Evolutionary conservation across 2,113 vertebrate species (phyloP), one percentile per base, ranked within the genome.

Genomic region (Rhea pennata): DNA sequence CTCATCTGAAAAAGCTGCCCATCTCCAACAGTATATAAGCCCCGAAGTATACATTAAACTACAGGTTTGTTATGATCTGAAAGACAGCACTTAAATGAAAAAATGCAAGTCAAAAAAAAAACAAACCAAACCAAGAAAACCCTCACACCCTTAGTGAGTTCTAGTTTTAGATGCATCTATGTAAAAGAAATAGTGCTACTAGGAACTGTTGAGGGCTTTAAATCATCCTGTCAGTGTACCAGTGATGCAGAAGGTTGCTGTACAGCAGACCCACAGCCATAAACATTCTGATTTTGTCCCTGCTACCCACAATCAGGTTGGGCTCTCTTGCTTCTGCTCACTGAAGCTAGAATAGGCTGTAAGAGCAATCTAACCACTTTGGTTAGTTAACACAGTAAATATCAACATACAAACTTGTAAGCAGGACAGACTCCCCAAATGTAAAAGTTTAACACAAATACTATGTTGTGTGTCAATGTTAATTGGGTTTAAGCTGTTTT

Each of bases 121-220:
- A 72, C 22, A 5, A 26, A 71, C 36, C 36, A 24, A 19, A 29
- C 9, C 24, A 13, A 65, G 66, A 54, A 74, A 29, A 61, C 46
- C 48, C 8, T 59, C 6, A 46, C 13, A 16, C 14, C 13, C 44
- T 46, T 46, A 46, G 44, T 0, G 66, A 44, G 20, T 26, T 0
- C 42, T 44, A 42, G 0, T 51, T 65, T 58, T 36, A 21, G 56
- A 70, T 24, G 58, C 24, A 23, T 10, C 29, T 54, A 54, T 29
- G 36, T 8, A 75, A 48, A 85, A 1, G 8, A 33, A 51, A 51
- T 0, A 61, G 51, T 44, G 59, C 14, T 0, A 1, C 69, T 54
- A 27, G 27, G 69, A 80, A 86, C 10, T n/a, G 40, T 6, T 4
- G 2, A 21, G 8, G 9, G 61, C 39, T 12, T 69, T 29, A 62